phyloP scores from a whole-genome alignment of 2,888 invertebrate genomes.

The Drosophila phalerata region DNA sequence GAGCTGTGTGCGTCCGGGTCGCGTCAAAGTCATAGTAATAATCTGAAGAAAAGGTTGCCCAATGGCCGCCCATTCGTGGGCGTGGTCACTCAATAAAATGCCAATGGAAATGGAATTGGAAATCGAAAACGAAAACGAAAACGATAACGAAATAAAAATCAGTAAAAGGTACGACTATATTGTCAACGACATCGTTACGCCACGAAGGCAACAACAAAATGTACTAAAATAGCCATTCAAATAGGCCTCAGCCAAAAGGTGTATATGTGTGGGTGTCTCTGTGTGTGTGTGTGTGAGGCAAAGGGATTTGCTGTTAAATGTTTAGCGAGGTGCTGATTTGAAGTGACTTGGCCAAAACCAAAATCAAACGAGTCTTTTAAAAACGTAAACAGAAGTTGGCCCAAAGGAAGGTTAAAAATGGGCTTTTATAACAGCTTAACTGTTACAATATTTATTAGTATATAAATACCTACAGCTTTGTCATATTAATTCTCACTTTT shows the following conservation, averaged over 20 bases:
- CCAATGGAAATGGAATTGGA: slow-evolving; percentile 62
- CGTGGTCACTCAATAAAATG: slow-evolving; percentile 74
- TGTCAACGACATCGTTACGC: slow-evolving; percentile 49
- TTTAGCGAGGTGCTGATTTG: slow-evolving; percentile 28
- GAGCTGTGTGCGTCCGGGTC: slow-evolving; percentile 31
- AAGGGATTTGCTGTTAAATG: slow-evolving; percentile 56
- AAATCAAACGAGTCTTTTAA: slow-evolving; percentile 46
- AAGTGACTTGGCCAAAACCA: slow-evolving; percentile 40
- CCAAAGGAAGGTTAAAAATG: not conserved
- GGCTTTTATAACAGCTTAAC: slow-evolving; percentile 26
- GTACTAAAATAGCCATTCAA: slow-evolving; percentile 55
- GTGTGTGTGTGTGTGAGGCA: slow-evolving; percentile 3
- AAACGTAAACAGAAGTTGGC: slow-evolving; percentile 19
- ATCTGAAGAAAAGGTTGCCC: slow-evolving; percentile 68
- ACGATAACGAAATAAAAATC: slow-evolving; percentile 72
- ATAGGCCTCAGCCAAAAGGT: slow-evolving; percentile 59
- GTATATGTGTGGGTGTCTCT: not conserved
- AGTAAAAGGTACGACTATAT: slow-evolving; percentile 77
- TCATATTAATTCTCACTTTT: slow-evolving; percentile 49
- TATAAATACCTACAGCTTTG: slow-evolving; percentile 68
- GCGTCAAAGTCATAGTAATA: slow-evolving; percentile 75
- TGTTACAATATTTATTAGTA: slow-evolving; percentile 59
- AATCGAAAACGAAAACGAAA: slow-evolving; percentile 59
- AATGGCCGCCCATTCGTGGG: slow-evolving; percentile 11
- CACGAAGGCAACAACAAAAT: slow-evolving; percentile 11